Evolutionary conservation across 2,888 invertebrate genomes (phyloP), one percentile per base, ranked within the genome.

Genomic region (Biston stratarius): DNA sequence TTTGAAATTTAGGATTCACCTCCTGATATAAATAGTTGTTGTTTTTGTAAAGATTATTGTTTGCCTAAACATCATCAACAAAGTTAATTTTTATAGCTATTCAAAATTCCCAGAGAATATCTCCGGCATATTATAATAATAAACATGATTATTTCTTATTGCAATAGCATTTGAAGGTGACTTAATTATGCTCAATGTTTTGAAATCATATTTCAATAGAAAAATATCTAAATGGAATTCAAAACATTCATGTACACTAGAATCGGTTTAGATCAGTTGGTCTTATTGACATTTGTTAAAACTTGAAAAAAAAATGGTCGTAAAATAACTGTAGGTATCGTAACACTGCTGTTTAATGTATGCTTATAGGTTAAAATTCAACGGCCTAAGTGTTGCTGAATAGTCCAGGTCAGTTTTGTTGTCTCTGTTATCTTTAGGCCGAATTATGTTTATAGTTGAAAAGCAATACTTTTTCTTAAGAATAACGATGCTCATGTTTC

Each of bases 101-200:
- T 38, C 0, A 38, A 38, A 38, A 38, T 8, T 24, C 24, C 24
- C 49, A 34, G 33, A 49, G 33, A 49, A 6, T 34, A 53, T 38
- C 38, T 53, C 38, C 12, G 38, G 38, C 9, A n/a, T 38, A 38
- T 10, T 14, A 53, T 9, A 7, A 9, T 42, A 42, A 34, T 57
- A 14, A 57, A 47, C 45, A 57, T 45, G 15, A 14, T 45, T 34
- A 42, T 55, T 42, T 24, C 24, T 24, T 33, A 44, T 36, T 47
- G 57, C 45, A 57, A 47, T 33, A 42, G 24, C 42, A 12, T 57
- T 36, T 57, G 34, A 57, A 57, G 57, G 45, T 57, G 57, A 57
- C 45, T 36, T 57, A 45, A 57, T 57, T 42, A 49, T 33, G n/a
- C 57, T 58, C 34, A 38, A 51, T 49, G 49, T 48, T 58, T 38